Conservation (phyloP, 2,797 vertebrate species). For the Pantherophis vulpinus region DNA sequence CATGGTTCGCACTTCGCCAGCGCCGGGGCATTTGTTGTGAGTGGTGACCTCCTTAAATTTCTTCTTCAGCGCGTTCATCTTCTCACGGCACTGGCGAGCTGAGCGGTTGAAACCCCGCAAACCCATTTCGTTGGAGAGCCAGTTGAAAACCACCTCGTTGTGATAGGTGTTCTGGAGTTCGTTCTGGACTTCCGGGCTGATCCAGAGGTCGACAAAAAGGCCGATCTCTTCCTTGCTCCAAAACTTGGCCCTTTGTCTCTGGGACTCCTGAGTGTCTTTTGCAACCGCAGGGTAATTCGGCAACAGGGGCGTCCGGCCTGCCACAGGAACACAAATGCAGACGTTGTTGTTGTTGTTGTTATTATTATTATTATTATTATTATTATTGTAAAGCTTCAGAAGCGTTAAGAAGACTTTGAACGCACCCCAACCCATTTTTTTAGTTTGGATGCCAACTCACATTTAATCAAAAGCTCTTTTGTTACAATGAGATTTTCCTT, state of each 20-base stretch:
- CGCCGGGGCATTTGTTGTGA: not conserved
- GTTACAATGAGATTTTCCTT: not conserved
- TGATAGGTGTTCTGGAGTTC: slow-evolving; percentile 9
- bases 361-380: not conserved
- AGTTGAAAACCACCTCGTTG: slow-evolving; percentile 5
- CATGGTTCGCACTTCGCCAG: not conserved
- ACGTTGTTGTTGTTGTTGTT: not conserved
- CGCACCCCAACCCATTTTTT: not conserved
- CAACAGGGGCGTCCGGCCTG: not conserved
- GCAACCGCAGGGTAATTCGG: not conserved
- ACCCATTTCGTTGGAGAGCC: slow-evolving; percentile 3
- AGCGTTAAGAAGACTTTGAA: not conserved
- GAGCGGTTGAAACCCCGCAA: slow-evolving; percentile 6
- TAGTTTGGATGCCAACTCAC: not conserved
- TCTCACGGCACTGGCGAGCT: not conserved
- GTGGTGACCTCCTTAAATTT: slow-evolving; percentile 13
- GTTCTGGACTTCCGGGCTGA: not conserved
- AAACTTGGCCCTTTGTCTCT: slow-evolving; percentile 1
- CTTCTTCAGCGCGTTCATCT: slow-evolving; percentile 5
- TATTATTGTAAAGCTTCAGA: not conserved
- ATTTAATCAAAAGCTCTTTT: not conserved
- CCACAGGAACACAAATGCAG: not conserved
- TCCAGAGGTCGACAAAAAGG: slow-evolving; percentile 9
- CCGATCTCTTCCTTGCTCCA: slow-evolving; percentile 9
- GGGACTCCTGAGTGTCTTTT: slow-evolving; percentile 6